These are phyloP conservation scores for Rhadina sibilatrix DNA, from an alignment of 2,113 vertebrate genomes.

Conservation along the genomic window DNA sequence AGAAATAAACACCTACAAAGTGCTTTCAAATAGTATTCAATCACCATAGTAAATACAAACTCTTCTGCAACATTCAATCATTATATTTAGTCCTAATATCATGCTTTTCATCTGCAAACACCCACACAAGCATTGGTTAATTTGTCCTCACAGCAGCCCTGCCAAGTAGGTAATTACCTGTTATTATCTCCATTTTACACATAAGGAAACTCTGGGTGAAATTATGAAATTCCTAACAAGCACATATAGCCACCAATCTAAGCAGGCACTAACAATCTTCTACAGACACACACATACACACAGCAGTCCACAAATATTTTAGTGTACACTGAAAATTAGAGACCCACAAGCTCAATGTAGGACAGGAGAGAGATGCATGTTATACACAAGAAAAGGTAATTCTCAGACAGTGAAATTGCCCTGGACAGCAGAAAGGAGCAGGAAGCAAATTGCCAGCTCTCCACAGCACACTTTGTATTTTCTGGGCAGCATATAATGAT, in stretches of 20 bases:
- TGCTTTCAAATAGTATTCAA: neutral
- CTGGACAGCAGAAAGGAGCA: neutral
- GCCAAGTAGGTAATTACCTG: conserved; percentile 54
- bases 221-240: conserved; percentile 42
- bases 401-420: accelerated
- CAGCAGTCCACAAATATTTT: neutral
- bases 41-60: conserved; percentile 31
- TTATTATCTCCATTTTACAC: conserved; percentile 55
- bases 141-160: conserved; percentile 61
- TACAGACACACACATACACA: neutral
- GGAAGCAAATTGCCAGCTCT: neutral
- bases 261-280: neutral
- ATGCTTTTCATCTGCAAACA: conserved; percentile 53
- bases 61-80: conserved; percentile 50
- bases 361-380: neutral
- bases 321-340: neutral
- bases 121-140: conserved; percentile 58
- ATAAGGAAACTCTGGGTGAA: conserved; percentile 44
- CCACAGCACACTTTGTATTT: neutral
- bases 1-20: conserved; percentile 3
- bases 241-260: neutral
- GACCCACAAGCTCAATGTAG: neutral
- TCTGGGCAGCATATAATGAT: neutral
- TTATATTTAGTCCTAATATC: conserved; percentile 60
- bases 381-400: neutral